Evolutionary conservation across 2,797 vertebrate species (phyloP), one percentile per base, ranked within the genome.

Genomic region (Macroramphosus scolopax): DNA sequence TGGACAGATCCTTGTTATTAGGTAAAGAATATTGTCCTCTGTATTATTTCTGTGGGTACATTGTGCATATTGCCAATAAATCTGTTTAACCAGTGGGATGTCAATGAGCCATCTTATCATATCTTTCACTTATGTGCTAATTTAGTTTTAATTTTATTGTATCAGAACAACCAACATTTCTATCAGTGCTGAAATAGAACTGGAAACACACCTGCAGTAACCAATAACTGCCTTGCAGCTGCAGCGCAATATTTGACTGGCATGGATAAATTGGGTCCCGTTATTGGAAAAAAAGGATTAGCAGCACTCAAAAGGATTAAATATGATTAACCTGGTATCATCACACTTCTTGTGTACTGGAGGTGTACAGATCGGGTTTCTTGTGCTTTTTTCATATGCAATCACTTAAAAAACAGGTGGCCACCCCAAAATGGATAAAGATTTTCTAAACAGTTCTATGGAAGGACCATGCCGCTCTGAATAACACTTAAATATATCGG

Each of bases 381-480:
- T 71, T 75, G 77, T 83, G 69, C 80, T 79, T 74, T 58, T 70
- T 41, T 17, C 11, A 44, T 47, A 29, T 41, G 41, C 22, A 55
- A 40, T 64, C 25, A 29, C 29, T 65, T 20, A 5, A 48, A 69
- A 53, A 57, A 57, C 37, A 39, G 29, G 30, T 52, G 53, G 63
- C 41, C 11, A 28, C 10, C 63, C 60, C n/a, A 48, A 68, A 62
- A 60, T 45, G 16, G 13, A 56, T 65, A 38, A 44, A 28, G 24
- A 48, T 44, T 30, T 55, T 63, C 11, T 44, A 59, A 63, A 79
- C 33, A 67, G 33, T 64, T 56, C 39, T 40, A 72, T 74, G 47
- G 76, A 60, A 68, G 57, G 50, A 45, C 65, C 80, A 82, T 82
- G 82, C 83, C 73, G 71, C 54, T 77, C 51, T 65, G 47, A 67